These are phyloP conservation scores for Nephrotoma flavescens DNA, from an alignment of 2,888 invertebrate species.

Conservation along the genomic window DNA sequence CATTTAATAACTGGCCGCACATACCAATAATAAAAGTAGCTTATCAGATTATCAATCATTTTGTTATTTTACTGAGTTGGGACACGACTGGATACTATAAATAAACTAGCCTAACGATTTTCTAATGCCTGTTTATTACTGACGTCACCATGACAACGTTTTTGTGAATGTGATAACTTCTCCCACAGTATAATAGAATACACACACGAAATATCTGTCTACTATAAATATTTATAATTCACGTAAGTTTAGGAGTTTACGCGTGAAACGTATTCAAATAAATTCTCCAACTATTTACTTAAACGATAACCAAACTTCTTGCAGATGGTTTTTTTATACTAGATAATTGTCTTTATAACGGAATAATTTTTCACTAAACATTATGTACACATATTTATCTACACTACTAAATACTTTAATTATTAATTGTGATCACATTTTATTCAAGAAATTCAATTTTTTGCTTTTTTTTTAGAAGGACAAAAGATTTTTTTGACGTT, in stretches of 20 bases:
- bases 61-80: background rate
- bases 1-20: constrained; percentile 80
- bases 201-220: background rate
- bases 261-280: background rate
- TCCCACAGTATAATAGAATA: background rate
- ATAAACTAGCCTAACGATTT: background rate
- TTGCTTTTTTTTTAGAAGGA: background rate
- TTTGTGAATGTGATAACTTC: background rate
- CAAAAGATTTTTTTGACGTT: background rate
- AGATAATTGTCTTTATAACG: background rate
- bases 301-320: background rate
- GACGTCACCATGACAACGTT: background rate
- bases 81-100: background rate
- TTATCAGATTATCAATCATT: constrained; percentile 1
- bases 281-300: background rate
- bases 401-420: background rate
- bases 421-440: background rate
- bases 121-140: background rate
- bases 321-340: background rate
- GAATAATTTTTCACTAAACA: background rate
- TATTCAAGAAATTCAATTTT: background rate
- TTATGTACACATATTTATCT: background rate
- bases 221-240: background rate
- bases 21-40: constrained; percentile 37
- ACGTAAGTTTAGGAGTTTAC: background rate